Conservation (phyloP, 2,888 invertebrate species). For the Trachelus tabidus region DNA sequence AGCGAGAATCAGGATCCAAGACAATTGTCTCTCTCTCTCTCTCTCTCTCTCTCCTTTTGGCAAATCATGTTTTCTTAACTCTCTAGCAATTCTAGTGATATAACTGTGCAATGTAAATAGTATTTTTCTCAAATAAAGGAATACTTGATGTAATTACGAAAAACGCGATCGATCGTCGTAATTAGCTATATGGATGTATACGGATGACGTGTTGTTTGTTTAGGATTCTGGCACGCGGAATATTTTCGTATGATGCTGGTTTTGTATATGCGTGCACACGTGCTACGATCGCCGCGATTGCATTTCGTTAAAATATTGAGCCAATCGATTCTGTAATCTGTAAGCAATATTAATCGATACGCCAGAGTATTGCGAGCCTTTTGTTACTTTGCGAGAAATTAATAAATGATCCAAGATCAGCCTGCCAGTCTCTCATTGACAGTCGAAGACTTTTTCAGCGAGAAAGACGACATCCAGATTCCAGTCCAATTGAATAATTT, state of each 20-base stretch:
- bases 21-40: no score
- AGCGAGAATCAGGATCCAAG: no score
- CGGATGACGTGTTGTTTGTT: no score
- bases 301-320: no score
- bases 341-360: slow-evolving; percentile 4
- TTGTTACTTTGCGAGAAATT: neutral
- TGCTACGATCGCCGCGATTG: no score
- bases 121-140: slow-evolving; percentile 59
- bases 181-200: neutral
- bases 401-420: slow-evolving; percentile 1
- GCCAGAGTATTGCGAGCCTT: neutral
- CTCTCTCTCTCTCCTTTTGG: no score
- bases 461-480: neutral
- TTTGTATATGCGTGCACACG: no score
- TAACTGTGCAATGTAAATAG: slow-evolving; percentile 61
- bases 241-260: no score
- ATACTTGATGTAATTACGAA: slow-evolving; percentile 30
- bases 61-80: slow-evolving; percentile 23
- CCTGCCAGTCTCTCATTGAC: neutral
- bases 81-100: slow-evolving; percentile 41
- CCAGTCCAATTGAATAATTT: neutral
- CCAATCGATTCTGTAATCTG: no score
- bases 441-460: neutral
- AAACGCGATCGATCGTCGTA: slow-evolving; percentile 1
- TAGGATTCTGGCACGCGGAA: no score